These are phyloP conservation scores for Thysanoteuthis rhombus DNA, from an alignment of 2,888 invertebrate species.

Conservation along the genomic window DNA sequence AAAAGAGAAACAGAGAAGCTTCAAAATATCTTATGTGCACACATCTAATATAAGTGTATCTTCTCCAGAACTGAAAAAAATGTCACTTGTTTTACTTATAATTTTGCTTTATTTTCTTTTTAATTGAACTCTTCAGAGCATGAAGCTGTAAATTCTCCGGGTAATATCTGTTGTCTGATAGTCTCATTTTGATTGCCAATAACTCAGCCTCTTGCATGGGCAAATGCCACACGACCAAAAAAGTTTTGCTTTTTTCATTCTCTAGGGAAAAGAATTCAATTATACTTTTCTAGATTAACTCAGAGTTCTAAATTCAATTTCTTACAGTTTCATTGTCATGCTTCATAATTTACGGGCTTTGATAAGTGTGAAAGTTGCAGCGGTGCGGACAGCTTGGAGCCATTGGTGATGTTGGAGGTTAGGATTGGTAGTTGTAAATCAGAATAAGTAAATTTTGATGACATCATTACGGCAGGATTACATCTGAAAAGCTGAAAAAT, in stretches of 20 bases:
- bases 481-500: no score
- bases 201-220: neutral
- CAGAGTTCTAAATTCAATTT: neutral
- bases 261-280: neutral
- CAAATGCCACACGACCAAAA: neutral
- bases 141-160: neutral
- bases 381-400: neutral
- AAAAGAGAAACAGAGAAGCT: no score
- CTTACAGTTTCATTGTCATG: neutral
- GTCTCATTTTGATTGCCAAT: neutral
- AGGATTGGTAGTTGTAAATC: neutral
- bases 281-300: neutral
- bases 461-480: no score
- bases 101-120: neutral
- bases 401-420: neutral
- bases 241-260: neutral
- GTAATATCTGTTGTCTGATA: neutral
- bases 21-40: no score
- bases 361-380: neutral
- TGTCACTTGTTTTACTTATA: no score
- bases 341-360: neutral
- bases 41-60: no score
- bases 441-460: no score
- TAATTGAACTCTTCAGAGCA: neutral
- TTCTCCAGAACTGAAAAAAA: no score